Percentiles rank a stretch among this genome's conserved stretches.
Conservation (phyloP, 2,888 invertebrate species). For the Apodemia zela region DNA sequence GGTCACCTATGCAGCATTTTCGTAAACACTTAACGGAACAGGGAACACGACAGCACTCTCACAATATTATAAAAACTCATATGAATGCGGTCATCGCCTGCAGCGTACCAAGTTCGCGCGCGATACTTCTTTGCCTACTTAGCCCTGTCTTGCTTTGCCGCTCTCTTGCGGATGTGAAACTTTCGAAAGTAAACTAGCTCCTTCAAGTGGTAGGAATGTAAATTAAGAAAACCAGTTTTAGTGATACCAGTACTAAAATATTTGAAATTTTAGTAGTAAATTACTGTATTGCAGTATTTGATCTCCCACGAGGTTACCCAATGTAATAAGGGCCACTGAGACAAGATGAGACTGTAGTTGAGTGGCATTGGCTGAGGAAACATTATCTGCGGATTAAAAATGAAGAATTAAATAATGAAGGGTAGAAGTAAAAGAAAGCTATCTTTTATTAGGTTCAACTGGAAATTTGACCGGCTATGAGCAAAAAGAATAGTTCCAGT, state of each 20-base stretch:
- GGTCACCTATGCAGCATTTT: slow-evolving; percentile 79
- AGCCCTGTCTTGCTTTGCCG: slow-evolving; percentile 61
- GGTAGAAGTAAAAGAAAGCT: too few relatives aligned
- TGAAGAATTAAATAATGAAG: too few relatives aligned
- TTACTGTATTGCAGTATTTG: slow-evolving; percentile 1
- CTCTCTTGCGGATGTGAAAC: slow-evolving; percentile 80
- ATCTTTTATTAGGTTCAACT: too few relatives aligned
- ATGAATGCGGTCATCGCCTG: slow-evolving; percentile 79
- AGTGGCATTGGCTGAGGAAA: too few relatives aligned
- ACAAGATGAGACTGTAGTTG: too few relatives aligned
- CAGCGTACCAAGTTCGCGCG: slow-evolving; percentile 76
- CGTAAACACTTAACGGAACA: slow-evolving; percentile 69
- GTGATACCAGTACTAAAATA: slow-evolving; percentile 45
- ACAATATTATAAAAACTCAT: slow-evolving; percentile 71
- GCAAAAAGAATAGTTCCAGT: too few relatives aligned
- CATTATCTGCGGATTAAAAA: too few relatives aligned
- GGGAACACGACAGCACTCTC: slow-evolving; percentile 75
- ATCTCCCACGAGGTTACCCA: not conserved
- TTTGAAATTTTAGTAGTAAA: slow-evolving; percentile 10
- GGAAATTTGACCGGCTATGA: too few relatives aligned
- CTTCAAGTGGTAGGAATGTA: slow-evolving; percentile 76
- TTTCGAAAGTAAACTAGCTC: slow-evolving; percentile 75
- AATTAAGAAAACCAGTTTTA: slow-evolving; percentile 65
- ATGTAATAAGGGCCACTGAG: too few relatives aligned
- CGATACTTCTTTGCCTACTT: slow-evolving; percentile 74